Evolutionary conservation across 2,888 invertebrate genomes (phyloP), one percentile per base, ranked within the genome.

Genomic region (Smittia aterrima): DNA sequence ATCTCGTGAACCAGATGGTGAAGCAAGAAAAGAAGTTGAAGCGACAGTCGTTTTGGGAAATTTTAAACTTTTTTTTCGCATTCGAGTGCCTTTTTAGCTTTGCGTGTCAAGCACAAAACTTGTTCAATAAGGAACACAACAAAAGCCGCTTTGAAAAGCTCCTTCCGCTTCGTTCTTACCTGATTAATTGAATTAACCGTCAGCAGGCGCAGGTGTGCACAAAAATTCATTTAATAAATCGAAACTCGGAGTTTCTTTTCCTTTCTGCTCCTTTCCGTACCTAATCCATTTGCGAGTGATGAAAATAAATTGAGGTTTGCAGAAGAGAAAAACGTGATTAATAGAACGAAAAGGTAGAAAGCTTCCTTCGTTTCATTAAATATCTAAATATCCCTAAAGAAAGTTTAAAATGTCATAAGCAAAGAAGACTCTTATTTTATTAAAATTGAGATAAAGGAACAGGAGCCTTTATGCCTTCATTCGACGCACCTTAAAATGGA

Each of bases 181-280:
- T 47, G 53, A 47, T 47, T 47, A 67, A 40, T 67, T 67, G 40
- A 38, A 67, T 67, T 7, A 13, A 6, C 25, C 18, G 27, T 40
- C 38, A 40, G 40, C 38, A 20, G 67, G 40, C 16, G 40, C 67
- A 67, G 67, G 67, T 67, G 67, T 67, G 67, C 62, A 62, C 22
- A 1, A 62, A 62, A 62, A 22, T 62, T 47, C 18, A 47, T 47
- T 47, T 47, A 47, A 13, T 16, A 16, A 47, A 47, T 16, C 18
- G 53, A 16, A 47, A 47, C n/a, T 16, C 53, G 4, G 3, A 11
- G 18, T n/a, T 16, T 47, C 53, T 11, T 13, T 18, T n/a, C 53
- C 18, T 11, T 32, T 32, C 32, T 32, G n/a, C n/a, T 32, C 32
- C 3, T 32, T 32, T n/a, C n/a, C n/a, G n/a, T n/a, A 38, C 38